Conservation (phyloP, 2,113 vertebrate genomes). For the Polypterus bichir region DNA sequence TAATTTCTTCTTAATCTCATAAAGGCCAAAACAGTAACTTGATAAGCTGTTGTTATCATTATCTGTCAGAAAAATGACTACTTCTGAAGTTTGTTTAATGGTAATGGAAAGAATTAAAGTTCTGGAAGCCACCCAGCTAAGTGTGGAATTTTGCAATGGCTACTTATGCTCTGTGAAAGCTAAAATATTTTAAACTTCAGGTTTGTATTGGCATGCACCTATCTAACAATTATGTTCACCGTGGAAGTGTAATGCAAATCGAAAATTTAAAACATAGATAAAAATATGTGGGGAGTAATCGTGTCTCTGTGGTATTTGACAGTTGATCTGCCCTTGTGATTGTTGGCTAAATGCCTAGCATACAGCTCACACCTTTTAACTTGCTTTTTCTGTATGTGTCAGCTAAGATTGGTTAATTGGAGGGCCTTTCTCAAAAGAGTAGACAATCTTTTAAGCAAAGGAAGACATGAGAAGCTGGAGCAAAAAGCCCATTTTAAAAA, state of each 20-base stretch:
- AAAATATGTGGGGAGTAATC: constrained; percentile 1
- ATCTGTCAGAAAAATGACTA: constrained; percentile 8
- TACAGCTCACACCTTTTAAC: neutral
- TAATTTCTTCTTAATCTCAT: constrained; percentile 19
- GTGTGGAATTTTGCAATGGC: neutral
- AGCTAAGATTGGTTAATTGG: neutral
- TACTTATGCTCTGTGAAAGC: neutral
- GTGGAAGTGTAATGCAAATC: neutral
- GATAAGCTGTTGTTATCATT: constrained; percentile 20
- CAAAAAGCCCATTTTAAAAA: too few relatives aligned
- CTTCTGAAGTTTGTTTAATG: neutral
- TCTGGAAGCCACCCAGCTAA: neutral
- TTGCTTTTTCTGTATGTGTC: neutral
- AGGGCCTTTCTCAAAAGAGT: neutral
- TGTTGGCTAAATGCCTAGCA: neutral
- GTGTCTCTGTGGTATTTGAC: neutral
- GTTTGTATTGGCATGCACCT: too few relatives aligned
- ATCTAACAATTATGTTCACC: too few relatives aligned
- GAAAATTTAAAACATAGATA: neutral
- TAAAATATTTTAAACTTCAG: neutral
- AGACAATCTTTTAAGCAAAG: neutral
- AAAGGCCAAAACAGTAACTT: constrained; percentile 20
- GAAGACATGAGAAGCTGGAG: neutral
- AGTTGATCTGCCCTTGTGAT: neutral
- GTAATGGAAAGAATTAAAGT: neutral